Evolutionary conservation across 2,888 invertebrate genomes (phyloP).

Genomic region (Steinernema carpocapsae): DNA sequence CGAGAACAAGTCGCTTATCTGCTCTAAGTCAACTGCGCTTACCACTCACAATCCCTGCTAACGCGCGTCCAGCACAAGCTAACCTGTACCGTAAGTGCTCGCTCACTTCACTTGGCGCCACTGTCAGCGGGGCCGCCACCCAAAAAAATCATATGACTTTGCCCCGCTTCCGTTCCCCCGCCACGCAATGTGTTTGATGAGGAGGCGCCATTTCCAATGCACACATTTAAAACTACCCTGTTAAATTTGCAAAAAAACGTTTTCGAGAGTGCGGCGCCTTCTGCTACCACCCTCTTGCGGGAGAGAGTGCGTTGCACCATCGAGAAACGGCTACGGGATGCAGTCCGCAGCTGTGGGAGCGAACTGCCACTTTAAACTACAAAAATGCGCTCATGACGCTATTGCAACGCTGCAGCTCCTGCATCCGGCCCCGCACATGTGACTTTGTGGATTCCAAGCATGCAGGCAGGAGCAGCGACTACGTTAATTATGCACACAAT

Average conservation of each 20-base stretch:
- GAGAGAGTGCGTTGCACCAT: constrained; percentile 17
- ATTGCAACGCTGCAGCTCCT: no score
- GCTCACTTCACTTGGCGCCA: no score
- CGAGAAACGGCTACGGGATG: neutral
- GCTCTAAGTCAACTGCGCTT: no score
- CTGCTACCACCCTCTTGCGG: neutral
- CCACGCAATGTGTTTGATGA: no score
- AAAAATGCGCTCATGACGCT: neutral
- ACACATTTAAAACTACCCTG: neutral
- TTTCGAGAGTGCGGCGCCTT: constrained; percentile 9
- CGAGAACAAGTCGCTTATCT: neutral
- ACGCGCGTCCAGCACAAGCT: no score
- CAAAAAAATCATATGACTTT: no score
- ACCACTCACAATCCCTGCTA: no score
- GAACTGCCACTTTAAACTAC: constrained; percentile 1
- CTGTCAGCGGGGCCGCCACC: no score
- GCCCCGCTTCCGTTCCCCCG: no score
- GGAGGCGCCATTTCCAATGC: neutral
- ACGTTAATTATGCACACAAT: neutral
- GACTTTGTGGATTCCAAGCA: neutral
- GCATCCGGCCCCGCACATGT: neutral
- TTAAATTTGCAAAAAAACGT: constrained; percentile 13
- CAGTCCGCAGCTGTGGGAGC: neutral
- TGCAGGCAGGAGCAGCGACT: neutral
- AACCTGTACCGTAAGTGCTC: no score